Base-by-base conservation (phyloP, 2,888 invertebrate species). In the Mechanitis messenoides region DNA sequence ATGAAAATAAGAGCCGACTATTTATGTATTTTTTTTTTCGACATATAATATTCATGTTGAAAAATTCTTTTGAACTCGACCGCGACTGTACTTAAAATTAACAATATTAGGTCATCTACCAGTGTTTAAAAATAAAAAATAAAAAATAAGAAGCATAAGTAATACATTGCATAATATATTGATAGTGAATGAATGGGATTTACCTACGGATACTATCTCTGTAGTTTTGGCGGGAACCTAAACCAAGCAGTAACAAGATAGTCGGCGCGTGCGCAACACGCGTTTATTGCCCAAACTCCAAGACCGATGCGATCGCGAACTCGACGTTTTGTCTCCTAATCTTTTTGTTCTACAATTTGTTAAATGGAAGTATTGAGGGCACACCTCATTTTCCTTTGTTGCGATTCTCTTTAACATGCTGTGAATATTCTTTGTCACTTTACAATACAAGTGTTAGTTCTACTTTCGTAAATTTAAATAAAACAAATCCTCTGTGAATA, bases 181-280 rank as follows among this genome's bases (percentile, higher is more conserved):
- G 73, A 75, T 79, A 72, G 80, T 86, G 84, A 87, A 87, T 87
- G 87, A 82, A 82, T 79, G 74, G 79, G 70, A 71, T 76, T 75
- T 72, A 75, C 74, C 72, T 72, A 68, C 72, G 71, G 72, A 74
- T 78, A 80, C 76, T 80, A 83, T 81, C 81, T 79, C 77, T 74
- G 73, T 79, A 77, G 74, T 84, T 87, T 85, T 85, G 87, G 87
- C 88, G 88, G 84, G 85, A 89, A 89, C 50, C 50, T 42, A 84
- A 78, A 72, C 71, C 76, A 72, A 74, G 78, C 83, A 89, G 88
- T 88, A 77, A 73, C 75, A 81, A 77, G 76, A 76, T 77, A 81
- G 79, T 77, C 83, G 80, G 86, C 87, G 88, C 85, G 86, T 82
- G 86, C 84, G 87, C 81, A 74, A 76, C 90, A 88, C 90, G 90